Conservation (phyloP, 2,888 invertebrate species). For the Flexamia atlantica region DNA sequence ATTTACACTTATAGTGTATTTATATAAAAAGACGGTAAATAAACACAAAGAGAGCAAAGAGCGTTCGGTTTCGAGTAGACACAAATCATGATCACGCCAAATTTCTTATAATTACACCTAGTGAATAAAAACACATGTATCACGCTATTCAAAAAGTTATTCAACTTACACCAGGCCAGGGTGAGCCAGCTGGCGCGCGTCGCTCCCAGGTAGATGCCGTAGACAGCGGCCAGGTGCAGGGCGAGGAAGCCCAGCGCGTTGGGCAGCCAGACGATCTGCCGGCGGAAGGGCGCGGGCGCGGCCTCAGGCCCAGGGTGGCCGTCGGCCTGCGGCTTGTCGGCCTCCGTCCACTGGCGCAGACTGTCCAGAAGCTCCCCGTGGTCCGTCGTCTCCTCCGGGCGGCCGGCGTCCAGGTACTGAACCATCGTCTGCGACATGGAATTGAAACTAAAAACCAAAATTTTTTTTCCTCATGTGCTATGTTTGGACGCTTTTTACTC, state of each 20-base stretch:
- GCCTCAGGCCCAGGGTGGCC: neutral
- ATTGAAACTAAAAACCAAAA: too few species aligned
- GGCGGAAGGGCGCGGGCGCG: constrained; percentile 34
- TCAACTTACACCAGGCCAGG: constrained; percentile 74
- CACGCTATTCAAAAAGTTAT: too few species aligned
- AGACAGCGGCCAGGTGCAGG: constrained; percentile 77
- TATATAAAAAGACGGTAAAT: too few species aligned
- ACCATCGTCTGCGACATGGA: constrained; percentile 17
- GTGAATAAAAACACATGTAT: too few species aligned
- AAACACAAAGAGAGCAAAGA: too few species aligned
- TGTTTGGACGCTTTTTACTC: too few species aligned
- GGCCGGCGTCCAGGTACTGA: neutral
- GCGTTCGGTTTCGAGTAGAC: too few species aligned
- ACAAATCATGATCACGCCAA: too few species aligned
- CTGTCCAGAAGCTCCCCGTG: constrained; percentile 10
- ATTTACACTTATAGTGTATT: too few species aligned
- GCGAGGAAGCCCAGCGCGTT: constrained; percentile 80
- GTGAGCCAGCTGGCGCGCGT: constrained; percentile 72
- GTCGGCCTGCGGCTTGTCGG: neutral
- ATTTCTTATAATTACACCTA: too few species aligned
- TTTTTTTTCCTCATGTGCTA: too few species aligned
- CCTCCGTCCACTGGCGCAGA: neutral
- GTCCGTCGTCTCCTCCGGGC: neutral
- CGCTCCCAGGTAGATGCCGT: constrained; percentile 74
- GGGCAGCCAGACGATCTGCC: constrained; percentile 77